Base-by-base conservation (phyloP, 23 tunicate species). In the Halocynthia roretzi region DNA sequence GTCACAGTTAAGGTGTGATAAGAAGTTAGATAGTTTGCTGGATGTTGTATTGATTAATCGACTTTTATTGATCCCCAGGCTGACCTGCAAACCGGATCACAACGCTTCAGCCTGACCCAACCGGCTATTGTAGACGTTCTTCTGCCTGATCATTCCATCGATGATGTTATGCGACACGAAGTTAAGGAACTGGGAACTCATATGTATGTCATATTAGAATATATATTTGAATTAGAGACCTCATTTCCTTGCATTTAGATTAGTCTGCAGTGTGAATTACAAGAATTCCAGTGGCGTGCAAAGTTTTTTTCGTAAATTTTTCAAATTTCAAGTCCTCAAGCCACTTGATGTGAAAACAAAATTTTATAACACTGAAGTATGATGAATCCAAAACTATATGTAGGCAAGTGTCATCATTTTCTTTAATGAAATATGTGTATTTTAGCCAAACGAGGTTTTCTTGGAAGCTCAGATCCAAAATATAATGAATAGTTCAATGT, bases 341-440 rank as follows among this genome's bases (percentile, higher is more conserved):
- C 98, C 98, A 18, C 68, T 92, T 12, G 98, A 92, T 78, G 98
- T 92, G 2, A 92, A 92, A 75, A 92, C 98, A 55, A 92, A 92
- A 57, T 82, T 82, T 79, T 92, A 86, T 80, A 92, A 92, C 55
- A 75, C 83, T 19, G 87, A 80, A 85, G 91, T 86, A 50, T 50
- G 22, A 50, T 9, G 17, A 14, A 14, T 14, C 63, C 63, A 0
- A 14, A 58, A 14, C 17, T 58, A 14, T 58, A n/a, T 10, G 12
- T 58, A 58, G 2, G 17, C 1, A 58, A 58, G 63, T 15, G 63
- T 58, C n/a, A 15, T 58, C 15, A n/a, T 14, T 58, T 2, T n/a
- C 4, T n/a, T n/a, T 14, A n/a, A 58, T 14, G 63, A 14, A n/a
- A 58, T 58, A n/a, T 58, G 63, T 58, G n/a, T 58, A 58, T 58